Evolutionary conservation across 92 coral and sea anemone genomes (phyloP), one percentile per base, ranked within the genome.

Genomic region (Phenganax subtilis): DNA sequence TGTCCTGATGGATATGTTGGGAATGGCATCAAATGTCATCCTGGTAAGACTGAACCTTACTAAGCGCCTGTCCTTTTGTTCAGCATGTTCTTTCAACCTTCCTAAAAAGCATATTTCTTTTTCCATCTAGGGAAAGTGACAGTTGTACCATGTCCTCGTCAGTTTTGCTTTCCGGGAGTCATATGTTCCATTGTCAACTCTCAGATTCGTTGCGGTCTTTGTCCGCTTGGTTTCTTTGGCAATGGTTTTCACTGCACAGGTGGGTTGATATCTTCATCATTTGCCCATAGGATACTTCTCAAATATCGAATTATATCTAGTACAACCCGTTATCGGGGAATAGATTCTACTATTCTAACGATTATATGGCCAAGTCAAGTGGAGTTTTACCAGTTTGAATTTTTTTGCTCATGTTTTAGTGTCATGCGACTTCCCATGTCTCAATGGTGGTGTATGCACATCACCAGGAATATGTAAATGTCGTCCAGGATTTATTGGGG

Each of bases 1-100:
- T 93, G 97, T 67, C 97, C 97, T 16, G 73, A 80, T 7, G 88
- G 88, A 67, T 89, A 80, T 80, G 85, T 82, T 61, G 97, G 97
- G 12, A 85, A 93, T 75, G 97, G 97, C 12, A 87, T 86, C 37
- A 75, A 67, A 52, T 90, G 94, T 60, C 75, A 51, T 54, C 56
- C 51, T 60, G 83, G 83, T 79, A 79, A 79, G 61, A 31, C 29
- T 20, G 4, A 14, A 12, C 9, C 8, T 61, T 61, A 17, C 5
- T 61, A 28, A 15, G 20, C n/a, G 6, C n/a, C 27, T 3, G 67
- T 17, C 5, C 16, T 59, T 14, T 59, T 25, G 65, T 59, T 25
- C 65, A 1, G 65, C 65, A 59, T 14, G n/a, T 14, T 25, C 7
- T 14, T 69, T 16, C 52, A 69, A 3, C 6, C 7, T 9, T 17